phyloP scores from a whole-genome alignment of 2,113 vertebrate genomes.

The Zosterops lateralis region DNA sequence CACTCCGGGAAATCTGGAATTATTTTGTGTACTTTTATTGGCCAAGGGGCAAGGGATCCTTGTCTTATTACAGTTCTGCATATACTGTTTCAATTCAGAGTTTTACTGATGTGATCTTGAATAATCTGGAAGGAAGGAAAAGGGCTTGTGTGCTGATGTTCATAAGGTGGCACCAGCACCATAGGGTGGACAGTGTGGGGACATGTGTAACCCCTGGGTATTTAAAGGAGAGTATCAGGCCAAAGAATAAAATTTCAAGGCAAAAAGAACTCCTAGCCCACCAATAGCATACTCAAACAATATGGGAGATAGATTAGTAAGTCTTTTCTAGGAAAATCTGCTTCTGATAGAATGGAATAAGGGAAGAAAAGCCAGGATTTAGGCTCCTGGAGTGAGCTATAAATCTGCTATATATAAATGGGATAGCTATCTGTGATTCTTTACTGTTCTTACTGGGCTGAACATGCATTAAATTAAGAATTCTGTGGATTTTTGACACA shows the following conservation, averaged over 20 bases:
- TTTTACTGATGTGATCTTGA: background rate
- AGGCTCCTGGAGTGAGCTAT: background rate
- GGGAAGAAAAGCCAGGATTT: background rate
- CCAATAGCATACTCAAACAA: background rate
- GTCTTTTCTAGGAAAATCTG: background rate
- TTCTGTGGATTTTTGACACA: background rate
- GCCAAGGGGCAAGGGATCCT: background rate
- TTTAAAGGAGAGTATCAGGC: background rate
- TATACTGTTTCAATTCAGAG: background rate
- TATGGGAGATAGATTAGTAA: background rate
- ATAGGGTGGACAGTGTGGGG: background rate
- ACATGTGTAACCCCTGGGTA: background rate
- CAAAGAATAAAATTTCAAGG: background rate
- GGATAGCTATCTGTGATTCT: background rate
- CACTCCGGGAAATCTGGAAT: background rate
- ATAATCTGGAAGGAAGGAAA: background rate
- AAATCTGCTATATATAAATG: background rate
- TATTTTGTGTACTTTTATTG: background rate
- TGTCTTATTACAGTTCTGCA: background rate
- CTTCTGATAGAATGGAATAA: background rate
- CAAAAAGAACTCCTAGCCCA: background rate
- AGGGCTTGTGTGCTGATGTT: background rate
- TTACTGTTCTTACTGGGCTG: background rate
- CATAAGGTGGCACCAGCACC: background rate
- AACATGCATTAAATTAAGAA: background rate